Percentiles rank a stretch among this genome's conserved stretches.
These are phyloP conservation scores for Henricia sp. DNA, from an alignment of 53 echinoderm and acorn worm genomes.

Conservation along the genomic window DNA sequence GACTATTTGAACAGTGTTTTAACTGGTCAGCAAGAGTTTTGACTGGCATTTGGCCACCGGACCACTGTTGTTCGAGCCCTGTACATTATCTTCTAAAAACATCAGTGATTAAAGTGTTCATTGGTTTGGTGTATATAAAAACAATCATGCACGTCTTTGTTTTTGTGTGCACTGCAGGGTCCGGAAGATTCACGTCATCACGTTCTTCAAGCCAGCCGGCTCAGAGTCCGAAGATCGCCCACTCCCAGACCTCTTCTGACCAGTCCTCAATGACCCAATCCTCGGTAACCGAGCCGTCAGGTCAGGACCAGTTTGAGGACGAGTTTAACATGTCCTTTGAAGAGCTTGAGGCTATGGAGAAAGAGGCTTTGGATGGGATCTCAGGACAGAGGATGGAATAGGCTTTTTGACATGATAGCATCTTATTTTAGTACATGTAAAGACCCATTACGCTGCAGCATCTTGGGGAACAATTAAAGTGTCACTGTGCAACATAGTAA, in stretches of 20 bases:
- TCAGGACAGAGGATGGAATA: background rate
- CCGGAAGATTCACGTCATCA: slow-evolving; percentile 24
- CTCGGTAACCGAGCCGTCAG: background rate
- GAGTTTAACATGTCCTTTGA: slow-evolving; percentile 76
- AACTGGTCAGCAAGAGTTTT: no score
- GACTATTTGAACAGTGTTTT: no score
- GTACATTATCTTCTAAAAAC: no score
- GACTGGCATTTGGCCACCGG: no score
- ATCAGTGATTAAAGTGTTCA: no score
- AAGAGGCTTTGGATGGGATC: slow-evolving; percentile 36
- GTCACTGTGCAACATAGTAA: no score
- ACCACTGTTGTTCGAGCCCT: no score
- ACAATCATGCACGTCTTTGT: background rate
- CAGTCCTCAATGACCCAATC: background rate
- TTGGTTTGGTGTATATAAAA: no score
- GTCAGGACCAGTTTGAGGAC: slow-evolving; percentile 64
- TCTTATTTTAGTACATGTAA: no score
- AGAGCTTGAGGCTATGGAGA: slow-evolving; percentile 72
- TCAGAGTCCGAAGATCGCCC: background rate
- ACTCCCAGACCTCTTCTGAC: background rate
- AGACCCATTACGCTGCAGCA: no score
- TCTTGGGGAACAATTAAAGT: no score
- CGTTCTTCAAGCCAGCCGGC: slow-evolving; percentile 4
- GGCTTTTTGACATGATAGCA: no score
- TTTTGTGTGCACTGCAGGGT: background rate